Evolutionary conservation across 2,888 invertebrate species (phyloP), one percentile per base, ranked within the genome.

Genomic region (Eretmocerus hayati): DNA sequence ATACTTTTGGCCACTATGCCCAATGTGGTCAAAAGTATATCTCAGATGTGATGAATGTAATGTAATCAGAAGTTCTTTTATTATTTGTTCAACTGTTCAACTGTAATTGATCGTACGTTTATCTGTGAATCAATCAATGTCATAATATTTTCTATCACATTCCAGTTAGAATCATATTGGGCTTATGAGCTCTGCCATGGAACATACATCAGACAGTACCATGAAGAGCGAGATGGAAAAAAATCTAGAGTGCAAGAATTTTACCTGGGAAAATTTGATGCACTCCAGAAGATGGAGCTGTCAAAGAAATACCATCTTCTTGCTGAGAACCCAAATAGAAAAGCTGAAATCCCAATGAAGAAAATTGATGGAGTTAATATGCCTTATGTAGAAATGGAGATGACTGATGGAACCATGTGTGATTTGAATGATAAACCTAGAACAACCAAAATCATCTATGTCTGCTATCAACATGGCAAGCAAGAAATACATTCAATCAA

Each of bases 181-280:
- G 91, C 91, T 0, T 96, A 96, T 69, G 94, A 96, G 72, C 81
- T 96, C 23, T 96, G 96, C 62, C 96, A 96, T 72, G 95, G 95
- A 0, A 78, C 82, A 59, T 87, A 86, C 68, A 81, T 97, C 3
- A 79, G 90, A 21, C 97, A 99, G 68, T 99, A 90, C 68, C 96
- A 99, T 69, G 96, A 97, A 67, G 92, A 93, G 61, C 80, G 91
- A 58, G 94, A 93, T 69, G 87, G 83, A n/a, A 85, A 90, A 72
- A 81, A 83, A 67, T 79, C 87, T 1, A 87, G 85, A 65, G 73
- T 83, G 0, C 93, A 93, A 65, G 90, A 93, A 67, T 95, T 86
- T 66, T 86, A 78, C 61, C 75, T 95, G 1, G 94, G 94, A 0
- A 80, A 81, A 56, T 88, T 86, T 83, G 83, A 81, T 58, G 74